Conservation (phyloP, 2,888 invertebrate species). For the Lissocephala sabroskyi region DNA sequence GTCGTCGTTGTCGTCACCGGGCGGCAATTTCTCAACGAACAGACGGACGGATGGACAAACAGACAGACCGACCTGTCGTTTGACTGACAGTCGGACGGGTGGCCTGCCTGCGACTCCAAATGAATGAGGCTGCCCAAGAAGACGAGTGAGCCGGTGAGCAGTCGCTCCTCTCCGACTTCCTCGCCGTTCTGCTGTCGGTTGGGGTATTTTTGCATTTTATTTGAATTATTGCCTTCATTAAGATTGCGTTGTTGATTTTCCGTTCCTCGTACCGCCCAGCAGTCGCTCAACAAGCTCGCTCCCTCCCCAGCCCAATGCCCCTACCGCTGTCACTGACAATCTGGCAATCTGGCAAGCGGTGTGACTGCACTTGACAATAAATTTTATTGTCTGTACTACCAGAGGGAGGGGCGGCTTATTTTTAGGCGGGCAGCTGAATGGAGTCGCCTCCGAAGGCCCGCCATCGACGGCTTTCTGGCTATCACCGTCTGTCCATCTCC, state of each 20-base stretch:
- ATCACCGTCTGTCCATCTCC: too few relatives aligned
- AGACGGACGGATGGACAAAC: not conserved
- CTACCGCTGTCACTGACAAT: not conserved
- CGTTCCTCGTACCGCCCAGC: too few relatives aligned
- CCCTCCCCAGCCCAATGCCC: slow-evolving; percentile 2
- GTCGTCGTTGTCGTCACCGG: too few relatives aligned
- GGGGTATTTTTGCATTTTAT: slow-evolving; percentile 60
- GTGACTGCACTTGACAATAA: slow-evolving; percentile 60
- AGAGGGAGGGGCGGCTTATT: slow-evolving; percentile 28
- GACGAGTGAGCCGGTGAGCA: slow-evolving; percentile 8
- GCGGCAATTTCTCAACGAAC: slow-evolving; percentile 54
- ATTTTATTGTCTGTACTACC: slow-evolving; percentile 42
- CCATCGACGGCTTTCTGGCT: too few relatives aligned
- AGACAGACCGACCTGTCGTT: not conserved
- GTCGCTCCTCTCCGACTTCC: slow-evolving; percentile 33
- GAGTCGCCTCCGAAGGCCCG: slow-evolving; percentile 26
- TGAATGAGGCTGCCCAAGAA: slow-evolving; percentile 13
- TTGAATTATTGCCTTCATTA: slow-evolving; percentile 65
- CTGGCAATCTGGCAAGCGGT: too few relatives aligned
- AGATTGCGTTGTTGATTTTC: slow-evolving; percentile 63
- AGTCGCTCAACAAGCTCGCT: slow-evolving; percentile 13
- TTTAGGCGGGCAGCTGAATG: slow-evolving; percentile 62
- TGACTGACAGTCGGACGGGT: slow-evolving; percentile 2
- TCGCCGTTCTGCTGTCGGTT: slow-evolving; percentile 47
- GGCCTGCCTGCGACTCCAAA: too few relatives aligned